Evolutionary conservation across 2,888 invertebrate genomes (phyloP).

Genomic region (Orchesella flavescens): DNA sequence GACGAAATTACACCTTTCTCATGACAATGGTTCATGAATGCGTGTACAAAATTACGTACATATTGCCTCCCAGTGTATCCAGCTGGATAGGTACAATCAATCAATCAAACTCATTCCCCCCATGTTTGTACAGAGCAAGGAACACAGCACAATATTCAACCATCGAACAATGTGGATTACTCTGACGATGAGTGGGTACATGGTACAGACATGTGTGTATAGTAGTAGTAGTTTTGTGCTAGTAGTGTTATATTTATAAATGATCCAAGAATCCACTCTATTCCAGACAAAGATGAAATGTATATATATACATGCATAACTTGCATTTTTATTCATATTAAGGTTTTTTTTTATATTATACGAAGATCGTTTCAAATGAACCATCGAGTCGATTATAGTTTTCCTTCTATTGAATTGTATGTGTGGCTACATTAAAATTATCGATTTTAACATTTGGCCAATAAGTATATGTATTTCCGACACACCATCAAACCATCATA

Average conservation of each 20-base stretch:
- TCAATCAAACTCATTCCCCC: slow-evolving; percentile 42
- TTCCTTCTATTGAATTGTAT: no score
- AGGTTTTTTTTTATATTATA: no score
- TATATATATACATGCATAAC: not conserved
- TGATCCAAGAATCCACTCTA: not conserved
- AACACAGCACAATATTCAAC: not conserved
- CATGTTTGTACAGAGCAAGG: slow-evolving; percentile 8
- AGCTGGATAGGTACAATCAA: slow-evolving; percentile 39
- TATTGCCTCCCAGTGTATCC: slow-evolving; percentile 23
- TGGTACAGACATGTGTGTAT: no score
- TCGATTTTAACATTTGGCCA: no score
- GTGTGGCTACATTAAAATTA: no score
- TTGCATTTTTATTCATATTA: not conserved
- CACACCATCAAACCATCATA: no score
- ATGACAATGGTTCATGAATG: slow-evolving; percentile 40
- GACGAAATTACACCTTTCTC: slow-evolving; percentile 44
- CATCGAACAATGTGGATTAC: slow-evolving; percentile 15
- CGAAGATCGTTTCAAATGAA: no score
- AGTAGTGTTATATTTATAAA: not conserved
- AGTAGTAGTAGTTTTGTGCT: not conserved
- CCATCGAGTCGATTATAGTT: no score
- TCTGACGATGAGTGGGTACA: not conserved
- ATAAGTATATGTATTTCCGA: no score
- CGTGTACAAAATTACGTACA: slow-evolving; percentile 49
- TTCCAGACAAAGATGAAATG: not conserved